Conservation (phyloP, 1,140 invertebrate species). For the Penaeus japonicus region DNA sequence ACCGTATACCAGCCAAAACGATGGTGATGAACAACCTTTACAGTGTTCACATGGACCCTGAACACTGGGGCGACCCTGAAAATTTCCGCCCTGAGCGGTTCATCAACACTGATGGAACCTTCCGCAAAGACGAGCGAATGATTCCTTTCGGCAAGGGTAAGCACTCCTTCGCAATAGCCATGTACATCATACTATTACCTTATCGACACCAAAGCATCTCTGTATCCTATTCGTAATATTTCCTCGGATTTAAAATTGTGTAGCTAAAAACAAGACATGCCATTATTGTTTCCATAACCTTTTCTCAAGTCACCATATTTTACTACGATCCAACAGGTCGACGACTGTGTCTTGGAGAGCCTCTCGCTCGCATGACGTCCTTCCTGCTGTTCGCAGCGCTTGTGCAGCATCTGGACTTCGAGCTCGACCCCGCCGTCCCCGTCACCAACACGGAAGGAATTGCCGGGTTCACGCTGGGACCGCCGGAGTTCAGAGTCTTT, state of each 20-base stretch:
- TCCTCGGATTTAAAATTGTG: too few relatives aligned
- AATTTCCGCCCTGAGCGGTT: constrained; percentile 64
- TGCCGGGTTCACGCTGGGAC: constrained; percentile 10
- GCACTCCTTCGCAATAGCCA: background rate
- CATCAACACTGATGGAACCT: constrained; percentile 61
- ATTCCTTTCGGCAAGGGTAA: constrained; percentile 53
- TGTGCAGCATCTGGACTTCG: constrained; percentile 13
- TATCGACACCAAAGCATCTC: too few relatives aligned
- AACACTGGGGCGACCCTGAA: constrained; percentile 65
- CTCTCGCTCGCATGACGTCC: constrained; percentile 42
- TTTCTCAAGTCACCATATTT: too few relatives aligned
- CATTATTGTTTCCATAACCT: too few relatives aligned
- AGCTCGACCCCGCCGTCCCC: constrained; percentile 4
- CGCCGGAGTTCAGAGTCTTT: constrained; percentile 19
- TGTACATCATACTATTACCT: too few relatives aligned
- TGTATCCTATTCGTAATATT: too few relatives aligned
- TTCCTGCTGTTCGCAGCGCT: constrained; percentile 31
- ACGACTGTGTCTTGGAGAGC: constrained; percentile 47
- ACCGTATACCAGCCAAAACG: constrained; percentile 66
- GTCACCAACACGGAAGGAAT: constrained; percentile 17
- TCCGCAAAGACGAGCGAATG: constrained; percentile 52
- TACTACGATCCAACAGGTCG: constrained; percentile 11
- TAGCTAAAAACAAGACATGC: too few relatives aligned
- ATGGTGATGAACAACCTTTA: constrained; percentile 75
- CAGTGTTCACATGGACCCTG: constrained; percentile 73